Evolutionary conservation across 2,888 invertebrate species (phyloP), one percentile per base, ranked within the genome.

Genomic region (Pterobdella sp.): DNA sequence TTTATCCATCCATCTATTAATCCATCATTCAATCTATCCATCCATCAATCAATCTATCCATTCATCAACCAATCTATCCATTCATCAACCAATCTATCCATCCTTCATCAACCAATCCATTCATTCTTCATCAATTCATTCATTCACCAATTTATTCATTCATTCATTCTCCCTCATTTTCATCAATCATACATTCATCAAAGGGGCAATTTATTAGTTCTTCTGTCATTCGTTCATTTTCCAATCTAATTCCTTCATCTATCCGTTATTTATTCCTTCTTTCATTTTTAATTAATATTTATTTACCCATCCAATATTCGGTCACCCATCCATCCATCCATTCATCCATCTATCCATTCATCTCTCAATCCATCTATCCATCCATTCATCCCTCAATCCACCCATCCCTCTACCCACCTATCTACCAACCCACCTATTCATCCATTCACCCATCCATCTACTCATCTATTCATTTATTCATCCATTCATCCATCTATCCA

Each of bases 151-250:
- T 63, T 63, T n/a, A 7, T 63, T 7, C n/a, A 63, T 63, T 14
- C 7, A 26, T 14, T 63, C 31, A 14, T 26, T 26, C 10, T 63
- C 7, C 10, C 31, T 63, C 14, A 10, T 63, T 63, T 63, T 63
- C n/a, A 63, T 29, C 32, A 65, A 31, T 31, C 65, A 65, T 65
- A 29, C 31, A 65, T 65, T 3, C 35, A 65, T 65, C 65, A 29
- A 7, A 10, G 26, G 14, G 31, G 7, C 31, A 10, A 7, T 63
- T 4, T n/a, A 29, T 65, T 34, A 29, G n/a, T 65, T 29, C 35
- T 31, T 65, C 31, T 29, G 32, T 65, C 35, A 10, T 26, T 63
- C 4, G 7, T 10, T 63, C n/a, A 7, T 14, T 63, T n/a, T 26
- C 7, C n/a, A n/a, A n/a, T 14, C n/a, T 63, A 10, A 63, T 63